Evolutionary conservation across 2,797 vertebrate species (phyloP).

Genomic region (Tachyglossus aculeatus): DNA sequence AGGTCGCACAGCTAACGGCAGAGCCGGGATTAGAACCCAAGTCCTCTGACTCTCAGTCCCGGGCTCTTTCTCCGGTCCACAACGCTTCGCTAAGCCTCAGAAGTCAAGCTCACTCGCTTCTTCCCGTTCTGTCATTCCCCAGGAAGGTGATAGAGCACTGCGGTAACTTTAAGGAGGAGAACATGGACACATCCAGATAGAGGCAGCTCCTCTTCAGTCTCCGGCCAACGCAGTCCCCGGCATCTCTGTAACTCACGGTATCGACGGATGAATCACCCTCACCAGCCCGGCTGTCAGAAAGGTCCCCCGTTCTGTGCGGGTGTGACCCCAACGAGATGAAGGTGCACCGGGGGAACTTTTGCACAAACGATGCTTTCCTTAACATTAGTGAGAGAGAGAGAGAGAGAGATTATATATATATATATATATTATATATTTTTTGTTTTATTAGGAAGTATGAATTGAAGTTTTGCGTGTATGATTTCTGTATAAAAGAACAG

Average conservation of each 20-base stretch:
- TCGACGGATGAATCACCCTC: conserved; percentile 68
- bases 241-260: conserved; percentile 69
- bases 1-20: too few relatives aligned
- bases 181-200: conserved; percentile 95
- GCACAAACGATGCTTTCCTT: conserved; percentile 79
- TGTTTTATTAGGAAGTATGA: conserved; percentile 74
- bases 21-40: too few relatives aligned
- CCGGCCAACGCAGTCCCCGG: conserved; percentile 60
- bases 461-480: conserved; percentile 76
- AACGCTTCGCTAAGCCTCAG: neutral
- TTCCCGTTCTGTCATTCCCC: conserved; percentile 57
- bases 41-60: too few relatives aligned
- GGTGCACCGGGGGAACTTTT: conserved; percentile 72
- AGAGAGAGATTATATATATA: conserved; percentile 37
- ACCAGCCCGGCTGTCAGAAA: conserved; percentile 59
- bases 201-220: conserved; percentile 56
- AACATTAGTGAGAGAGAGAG: conserved; percentile 71
- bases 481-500: conserved; percentile 75
- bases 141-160: conserved; percentile 97
- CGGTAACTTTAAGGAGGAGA: conserved; percentile 93
- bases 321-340: conserved; percentile 62
- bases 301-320: conserved; percentile 44
- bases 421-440: conserved; percentile 48
- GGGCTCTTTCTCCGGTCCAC: too few relatives aligned
- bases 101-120: conserved; percentile 38